Conservation (phyloP, 2,888 invertebrate genomes). For the Cosmopolites sordidus region DNA sequence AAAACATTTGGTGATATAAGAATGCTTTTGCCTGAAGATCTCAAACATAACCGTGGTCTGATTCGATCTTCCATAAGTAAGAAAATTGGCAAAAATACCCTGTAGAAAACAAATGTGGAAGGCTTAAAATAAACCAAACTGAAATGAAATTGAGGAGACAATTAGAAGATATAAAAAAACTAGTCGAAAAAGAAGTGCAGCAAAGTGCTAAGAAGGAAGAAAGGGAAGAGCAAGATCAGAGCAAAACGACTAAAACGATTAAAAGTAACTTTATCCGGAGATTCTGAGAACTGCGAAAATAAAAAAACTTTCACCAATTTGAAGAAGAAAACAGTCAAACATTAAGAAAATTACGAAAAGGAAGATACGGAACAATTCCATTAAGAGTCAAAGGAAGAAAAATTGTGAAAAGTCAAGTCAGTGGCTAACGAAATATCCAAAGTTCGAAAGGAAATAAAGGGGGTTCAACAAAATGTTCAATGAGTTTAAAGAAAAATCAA, state of each 20-base stretch:
- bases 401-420: conserved; percentile 32
- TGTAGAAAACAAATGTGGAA: conserved; percentile 8
- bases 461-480: conserved; percentile 33
- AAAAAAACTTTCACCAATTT: too few relatives aligned
- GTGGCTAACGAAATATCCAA: conserved; percentile 46
- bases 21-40: conserved; percentile 28
- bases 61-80: neutral
- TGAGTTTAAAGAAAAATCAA: conserved; percentile 31
- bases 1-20: conserved; percentile 33
- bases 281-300: too few relatives aligned
- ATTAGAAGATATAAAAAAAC: conserved; percentile 21
- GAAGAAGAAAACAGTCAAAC: too few relatives aligned
- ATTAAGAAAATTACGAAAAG: too few relatives aligned
- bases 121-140: conserved; percentile 20
- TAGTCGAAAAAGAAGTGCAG: conserved; percentile 23
- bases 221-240: too few relatives aligned
- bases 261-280: too few relatives aligned
- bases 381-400: too few relatives aligned
- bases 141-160: conserved; percentile 26
- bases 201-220: too few relatives aligned
- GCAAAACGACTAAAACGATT: too few relatives aligned
- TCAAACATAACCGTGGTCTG: conserved; percentile 3
- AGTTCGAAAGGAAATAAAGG: conserved; percentile 32
- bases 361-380: conserved; percentile 16
- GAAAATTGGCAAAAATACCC: conserved; percentile 12